Evolutionary conservation across 2,888 invertebrate species (phyloP).

Genomic region (Diadegma fenestrale): DNA sequence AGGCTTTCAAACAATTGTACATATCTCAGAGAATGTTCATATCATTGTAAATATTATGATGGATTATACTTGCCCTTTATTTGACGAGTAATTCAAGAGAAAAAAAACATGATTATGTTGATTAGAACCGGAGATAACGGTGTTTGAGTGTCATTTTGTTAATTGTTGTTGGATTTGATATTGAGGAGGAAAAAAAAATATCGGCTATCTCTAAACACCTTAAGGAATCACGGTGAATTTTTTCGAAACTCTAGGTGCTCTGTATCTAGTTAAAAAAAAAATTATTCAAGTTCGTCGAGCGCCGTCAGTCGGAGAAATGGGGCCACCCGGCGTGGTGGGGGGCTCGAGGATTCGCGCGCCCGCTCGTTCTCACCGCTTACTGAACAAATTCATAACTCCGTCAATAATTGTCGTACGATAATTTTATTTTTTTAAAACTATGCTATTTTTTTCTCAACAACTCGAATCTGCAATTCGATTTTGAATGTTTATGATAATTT

Average conservation of each 20-base stretch:
- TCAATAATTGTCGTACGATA: too few species aligned
- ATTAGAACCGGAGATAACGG: background rate
- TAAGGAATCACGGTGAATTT: conserved; percentile 2
- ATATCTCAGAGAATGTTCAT: background rate
- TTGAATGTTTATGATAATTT: too few species aligned
- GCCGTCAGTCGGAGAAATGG: conserved; percentile 2
- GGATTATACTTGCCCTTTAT: background rate
- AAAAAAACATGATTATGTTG: background rate
- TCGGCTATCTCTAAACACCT: conserved; percentile 3
- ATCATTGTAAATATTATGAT: conserved; percentile 1
- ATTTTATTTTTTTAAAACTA: too few species aligned
- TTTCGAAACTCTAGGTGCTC: too few species aligned
- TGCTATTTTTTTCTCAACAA: too few species aligned
- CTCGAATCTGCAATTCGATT: too few species aligned
- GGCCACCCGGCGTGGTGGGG: too few species aligned
- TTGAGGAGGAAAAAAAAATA: conserved; percentile 11
- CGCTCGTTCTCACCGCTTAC: too few species aligned
- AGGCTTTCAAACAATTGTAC: background rate
- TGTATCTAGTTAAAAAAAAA: too few species aligned
- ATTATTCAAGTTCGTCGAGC: background rate
- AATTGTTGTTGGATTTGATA: conserved; percentile 8
- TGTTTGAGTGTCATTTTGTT: conserved; percentile 11
- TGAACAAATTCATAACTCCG: too few species aligned
- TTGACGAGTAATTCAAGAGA: background rate
- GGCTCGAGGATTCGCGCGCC: too few species aligned